A percentile compares a stretch with the other conserved stretches of the same genome.
These are phyloP conservation scores for Spodoptera frugiperda DNA, from an alignment of 1,140 invertebrate species.

Conservation along the genomic window DNA sequence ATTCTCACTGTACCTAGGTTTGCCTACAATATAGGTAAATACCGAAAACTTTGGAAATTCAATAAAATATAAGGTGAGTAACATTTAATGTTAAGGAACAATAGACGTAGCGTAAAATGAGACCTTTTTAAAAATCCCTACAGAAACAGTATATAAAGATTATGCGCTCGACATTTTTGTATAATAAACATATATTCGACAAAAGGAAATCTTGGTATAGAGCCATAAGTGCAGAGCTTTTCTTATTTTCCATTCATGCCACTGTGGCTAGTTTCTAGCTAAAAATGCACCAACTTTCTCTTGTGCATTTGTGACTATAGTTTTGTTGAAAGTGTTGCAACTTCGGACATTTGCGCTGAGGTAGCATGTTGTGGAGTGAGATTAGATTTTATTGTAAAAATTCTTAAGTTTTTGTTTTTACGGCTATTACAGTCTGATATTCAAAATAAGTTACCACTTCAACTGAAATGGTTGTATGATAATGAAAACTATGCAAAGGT, in stretches of 20 bases:
- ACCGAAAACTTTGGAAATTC: too few relatives aligned
- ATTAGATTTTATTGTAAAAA: conserved; percentile 28
- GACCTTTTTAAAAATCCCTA: too few relatives aligned
- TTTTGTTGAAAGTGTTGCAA: neutral
- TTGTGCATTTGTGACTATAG: conserved; percentile 7
- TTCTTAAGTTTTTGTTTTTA: conserved; percentile 1
- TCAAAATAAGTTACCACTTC: too few relatives aligned
- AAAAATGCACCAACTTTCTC: conserved; percentile 19
- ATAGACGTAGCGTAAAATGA: too few relatives aligned
- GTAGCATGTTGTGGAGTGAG: neutral
- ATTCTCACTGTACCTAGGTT: too few relatives aligned
- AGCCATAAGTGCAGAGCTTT: conserved; percentile 28
- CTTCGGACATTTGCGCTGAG: neutral
- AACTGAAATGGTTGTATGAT: too few relatives aligned
- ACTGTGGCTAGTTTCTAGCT: neutral
- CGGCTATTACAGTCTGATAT: too few relatives aligned
- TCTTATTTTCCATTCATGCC: conserved; percentile 24
- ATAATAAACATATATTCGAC: neutral
- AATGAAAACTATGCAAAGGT: too few relatives aligned
- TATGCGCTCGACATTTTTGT: neutral
- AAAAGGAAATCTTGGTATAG: conserved; percentile 3
- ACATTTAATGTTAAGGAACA: too few relatives aligned
- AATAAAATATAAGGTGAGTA: too few relatives aligned
- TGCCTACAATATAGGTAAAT: too few relatives aligned
- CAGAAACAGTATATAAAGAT: neutral